phyloP scores from a whole-genome alignment of 1,140 invertebrate genomes.

The Hypothenemus hampei region DNA sequence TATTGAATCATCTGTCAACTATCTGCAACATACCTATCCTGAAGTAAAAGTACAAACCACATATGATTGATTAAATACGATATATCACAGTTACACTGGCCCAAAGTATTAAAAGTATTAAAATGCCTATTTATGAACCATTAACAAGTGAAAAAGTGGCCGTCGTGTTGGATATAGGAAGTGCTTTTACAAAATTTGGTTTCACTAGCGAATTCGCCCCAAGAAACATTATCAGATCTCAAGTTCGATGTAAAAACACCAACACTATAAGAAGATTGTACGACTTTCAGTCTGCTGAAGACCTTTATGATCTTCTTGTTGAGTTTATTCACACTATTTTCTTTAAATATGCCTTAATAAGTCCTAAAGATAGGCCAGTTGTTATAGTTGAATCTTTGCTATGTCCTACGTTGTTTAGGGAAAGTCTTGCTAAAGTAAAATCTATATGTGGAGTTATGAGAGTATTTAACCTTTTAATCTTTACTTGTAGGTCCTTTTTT shows the following conservation, averaged over 20 bases:
- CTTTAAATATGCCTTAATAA: slow-evolving; percentile 77
- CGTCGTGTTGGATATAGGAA: slow-evolving; percentile 86
- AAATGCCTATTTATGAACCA: slow-evolving; percentile 70
- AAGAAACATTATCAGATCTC: slow-evolving; percentile 77
- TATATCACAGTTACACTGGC: too few relatives aligned
- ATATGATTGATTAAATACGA: too few relatives aligned
- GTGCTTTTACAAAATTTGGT: slow-evolving; percentile 91
- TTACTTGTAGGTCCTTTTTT: slow-evolving; percentile 67
- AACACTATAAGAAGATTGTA: slow-evolving; percentile 62
- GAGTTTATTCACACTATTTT: slow-evolving; percentile 82
- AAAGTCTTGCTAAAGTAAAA: slow-evolving; percentile 79
- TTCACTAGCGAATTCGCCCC: slow-evolving; percentile 85
- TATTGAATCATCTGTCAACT: too few relatives aligned
- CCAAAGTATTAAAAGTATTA: too few relatives aligned
- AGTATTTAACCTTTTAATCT: slow-evolving; percentile 2
- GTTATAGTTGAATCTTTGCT: slow-evolving; percentile 88
- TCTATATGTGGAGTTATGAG: not conserved
- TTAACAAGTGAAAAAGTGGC: slow-evolving; percentile 80
- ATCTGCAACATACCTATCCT: too few relatives aligned
- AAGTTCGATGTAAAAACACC: slow-evolving; percentile 64
- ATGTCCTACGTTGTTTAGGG: slow-evolving; percentile 71
- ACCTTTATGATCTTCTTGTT: slow-evolving; percentile 80
- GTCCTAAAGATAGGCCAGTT: slow-evolving; percentile 87
- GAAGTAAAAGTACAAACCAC: too few relatives aligned
- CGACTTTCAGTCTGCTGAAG: slow-evolving; percentile 64